Evolutionary conservation across 64 coral and sea anemone genomes (phyloP).

Genomic region (Montipora capricornis): DNA sequence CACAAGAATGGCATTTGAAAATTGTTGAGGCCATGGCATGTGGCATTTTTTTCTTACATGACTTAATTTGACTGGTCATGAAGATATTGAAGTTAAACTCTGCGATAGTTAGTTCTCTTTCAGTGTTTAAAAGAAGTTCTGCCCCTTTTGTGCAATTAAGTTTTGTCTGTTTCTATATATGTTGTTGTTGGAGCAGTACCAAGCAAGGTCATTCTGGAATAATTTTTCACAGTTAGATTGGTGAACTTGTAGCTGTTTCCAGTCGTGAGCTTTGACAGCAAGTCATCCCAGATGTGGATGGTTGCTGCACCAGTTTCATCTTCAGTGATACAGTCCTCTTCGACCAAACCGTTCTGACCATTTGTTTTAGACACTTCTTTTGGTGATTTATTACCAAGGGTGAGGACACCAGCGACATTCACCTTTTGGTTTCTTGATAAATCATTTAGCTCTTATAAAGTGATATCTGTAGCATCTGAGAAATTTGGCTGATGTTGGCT

Average conservation of each 20-base stretch:
- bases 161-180: constrained; percentile 22
- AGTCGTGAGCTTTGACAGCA: constrained; percentile 33
- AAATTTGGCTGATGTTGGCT: too few relatives aligned
- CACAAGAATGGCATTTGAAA: too few relatives aligned
- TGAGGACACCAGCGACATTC: constrained; percentile 52
- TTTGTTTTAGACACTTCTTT: constrained; percentile 64
- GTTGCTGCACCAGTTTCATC: constrained; percentile 43
- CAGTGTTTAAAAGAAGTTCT: constrained; percentile 46
- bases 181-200: constrained; percentile 51
- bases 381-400: constrained; percentile 41
- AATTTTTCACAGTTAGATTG: constrained; percentile 65
- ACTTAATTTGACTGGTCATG: too few relatives aligned
- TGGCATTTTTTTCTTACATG: too few relatives aligned
- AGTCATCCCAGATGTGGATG: constrained; percentile 66
- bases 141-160: constrained; percentile 37
- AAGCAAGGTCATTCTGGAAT: constrained; percentile 52
- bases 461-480: too few relatives aligned
- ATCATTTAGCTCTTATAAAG: too few relatives aligned
- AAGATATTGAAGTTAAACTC: constrained; percentile 47
- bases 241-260: constrained; percentile 35
- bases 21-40: too few relatives aligned
- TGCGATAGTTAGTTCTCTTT: constrained; percentile 33
- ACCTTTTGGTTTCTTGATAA: constrained; percentile 66
- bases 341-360: too few relatives aligned
- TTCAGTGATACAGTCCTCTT: constrained; percentile 67